Conservation (phyloP, 2,797 vertebrate species). For the Enoplosus armatus region DNA sequence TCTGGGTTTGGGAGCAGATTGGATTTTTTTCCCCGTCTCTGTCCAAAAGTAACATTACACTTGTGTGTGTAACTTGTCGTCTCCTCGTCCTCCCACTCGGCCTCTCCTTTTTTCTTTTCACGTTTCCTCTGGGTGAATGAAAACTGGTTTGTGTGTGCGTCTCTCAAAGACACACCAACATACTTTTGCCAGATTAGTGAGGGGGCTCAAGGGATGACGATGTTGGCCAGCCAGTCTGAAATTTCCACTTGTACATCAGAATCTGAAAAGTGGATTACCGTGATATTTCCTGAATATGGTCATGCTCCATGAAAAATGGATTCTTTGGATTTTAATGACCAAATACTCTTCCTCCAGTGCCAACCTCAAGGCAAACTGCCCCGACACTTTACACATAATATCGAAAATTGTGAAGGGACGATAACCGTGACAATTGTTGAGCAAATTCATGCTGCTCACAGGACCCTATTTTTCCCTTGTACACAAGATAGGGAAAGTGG, state of each 20-base stretch:
- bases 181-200: background rate
- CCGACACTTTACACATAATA: constrained; percentile 4
- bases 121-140: background rate
- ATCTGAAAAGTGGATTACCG: background rate
- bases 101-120: background rate
- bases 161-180: background rate
- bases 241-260: background rate
- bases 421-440: background rate
- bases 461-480: no score
- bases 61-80: background rate
- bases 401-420: background rate
- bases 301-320: background rate
- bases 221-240: background rate
- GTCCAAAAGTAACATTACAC: constrained; percentile 11
- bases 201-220: background rate
- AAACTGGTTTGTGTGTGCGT: background rate
- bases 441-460: background rate
- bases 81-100: background rate
- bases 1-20: constrained; percentile 46
- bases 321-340: background rate
- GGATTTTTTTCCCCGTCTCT: background rate
- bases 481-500: background rate
- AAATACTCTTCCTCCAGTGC: background rate
- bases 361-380: constrained; percentile 11
- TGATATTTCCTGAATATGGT: constrained; percentile 2